Percentiles rank a stretch among this genome's conserved stretches.
phyloP scores from a whole-genome alignment of 1,140 invertebrate species.

The Leptopilina boulardi region DNA sequence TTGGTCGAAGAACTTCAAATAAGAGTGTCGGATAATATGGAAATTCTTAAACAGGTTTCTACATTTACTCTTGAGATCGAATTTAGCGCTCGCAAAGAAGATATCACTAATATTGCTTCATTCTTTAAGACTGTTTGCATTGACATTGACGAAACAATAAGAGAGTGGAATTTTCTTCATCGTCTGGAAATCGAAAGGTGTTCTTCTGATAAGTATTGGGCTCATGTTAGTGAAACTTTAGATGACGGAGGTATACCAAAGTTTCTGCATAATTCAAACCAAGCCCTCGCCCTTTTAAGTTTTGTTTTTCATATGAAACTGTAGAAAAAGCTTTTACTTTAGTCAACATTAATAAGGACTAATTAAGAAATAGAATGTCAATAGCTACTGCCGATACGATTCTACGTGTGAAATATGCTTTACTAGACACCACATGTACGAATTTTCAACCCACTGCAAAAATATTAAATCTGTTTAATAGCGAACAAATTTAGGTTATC shows the following conservation, averaged over 20 bases:
- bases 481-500: conserved; percentile 41
- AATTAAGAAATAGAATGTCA: conserved; percentile 41
- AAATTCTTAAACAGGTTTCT: conserved; percentile 35
- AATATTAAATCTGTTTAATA: conserved; percentile 41
- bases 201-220: conserved; percentile 43
- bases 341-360: conserved; percentile 43
- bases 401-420: conserved; percentile 34
- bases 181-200: neutral
- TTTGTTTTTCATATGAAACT: conserved; percentile 46
- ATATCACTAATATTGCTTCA: conserved; percentile 41
- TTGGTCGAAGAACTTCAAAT: conserved; percentile 44
- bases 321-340: conserved; percentile 46
- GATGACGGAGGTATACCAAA: conserved; percentile 41
- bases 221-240: conserved; percentile 38
- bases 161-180: conserved; percentile 47
- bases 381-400: conserved; percentile 41
- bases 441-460: conserved; percentile 38
- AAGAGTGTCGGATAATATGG: conserved; percentile 45
- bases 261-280: conserved; percentile 42
- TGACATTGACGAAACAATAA: conserved; percentile 48
- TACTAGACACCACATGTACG: conserved; percentile 17
- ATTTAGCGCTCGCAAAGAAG: conserved; percentile 38
- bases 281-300: conserved; percentile 44
- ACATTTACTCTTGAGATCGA: conserved; percentile 44
- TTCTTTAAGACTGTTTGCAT: conserved; percentile 39